These are phyloP conservation scores for Stichopus horrens DNA, from an alignment of 53 echinoderm and acorn worm genomes.

Conservation along the genomic window DNA sequence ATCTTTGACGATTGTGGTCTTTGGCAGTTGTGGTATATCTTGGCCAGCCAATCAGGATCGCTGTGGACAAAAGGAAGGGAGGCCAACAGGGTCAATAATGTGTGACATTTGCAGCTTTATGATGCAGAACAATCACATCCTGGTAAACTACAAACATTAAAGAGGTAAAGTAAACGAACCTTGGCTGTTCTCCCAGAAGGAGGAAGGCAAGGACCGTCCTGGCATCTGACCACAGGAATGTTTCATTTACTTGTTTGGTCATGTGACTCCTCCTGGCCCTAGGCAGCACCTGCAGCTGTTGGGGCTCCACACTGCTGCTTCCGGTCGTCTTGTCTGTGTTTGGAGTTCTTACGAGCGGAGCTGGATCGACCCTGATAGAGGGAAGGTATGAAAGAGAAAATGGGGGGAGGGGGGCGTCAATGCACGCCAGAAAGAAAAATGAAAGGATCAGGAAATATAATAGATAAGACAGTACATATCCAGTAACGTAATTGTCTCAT, in stretches of 20 bases:
- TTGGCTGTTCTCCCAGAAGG: conserved; percentile 78
- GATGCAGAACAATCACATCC: too few species aligned
- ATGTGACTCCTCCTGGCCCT: conserved; percentile 80
- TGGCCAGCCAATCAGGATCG: conserved; percentile 82
- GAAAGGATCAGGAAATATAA: too few species aligned
- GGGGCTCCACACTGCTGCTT: conserved; percentile 43
- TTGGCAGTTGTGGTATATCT: conserved; percentile 85
- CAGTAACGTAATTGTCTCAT: too few species aligned
- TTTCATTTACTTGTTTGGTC: conserved; percentile 64
- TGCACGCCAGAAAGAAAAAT: too few species aligned
- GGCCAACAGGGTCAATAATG: background rate
- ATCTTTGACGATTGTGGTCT: conserved; percentile 54
- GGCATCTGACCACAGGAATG: conserved; percentile 85
- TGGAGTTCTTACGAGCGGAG: conserved; percentile 62
- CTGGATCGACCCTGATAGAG: conserved; percentile 59
- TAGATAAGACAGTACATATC: too few species aligned
- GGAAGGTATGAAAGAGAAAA: background rate
- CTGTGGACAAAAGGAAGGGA: conserved; percentile 43
- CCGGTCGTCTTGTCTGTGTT: conserved; percentile 39
- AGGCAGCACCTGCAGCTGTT: conserved; percentile 73
- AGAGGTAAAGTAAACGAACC: conserved; percentile 30
- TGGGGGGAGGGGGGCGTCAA: too few species aligned
- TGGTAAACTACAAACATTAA: too few species aligned
- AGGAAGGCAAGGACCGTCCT: conserved; percentile 84
- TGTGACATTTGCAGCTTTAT: too few species aligned